These are phyloP conservation scores for Erannis defoliaria DNA, from an alignment of 2,888 invertebrate genomes.

Conservation along the genomic window DNA sequence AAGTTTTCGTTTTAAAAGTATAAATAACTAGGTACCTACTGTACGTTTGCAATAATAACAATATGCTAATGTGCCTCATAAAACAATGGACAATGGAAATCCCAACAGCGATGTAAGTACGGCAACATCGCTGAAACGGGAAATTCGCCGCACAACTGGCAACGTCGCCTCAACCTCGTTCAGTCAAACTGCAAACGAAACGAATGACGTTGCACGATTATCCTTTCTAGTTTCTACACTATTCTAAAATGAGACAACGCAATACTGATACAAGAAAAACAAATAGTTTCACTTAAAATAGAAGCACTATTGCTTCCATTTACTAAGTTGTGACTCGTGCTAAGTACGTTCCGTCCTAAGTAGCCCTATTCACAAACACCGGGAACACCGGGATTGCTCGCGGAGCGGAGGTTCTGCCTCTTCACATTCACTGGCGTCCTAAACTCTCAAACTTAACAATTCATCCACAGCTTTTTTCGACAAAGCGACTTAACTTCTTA, in stretches of 20 bases:
- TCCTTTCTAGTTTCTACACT: constrained; percentile 83
- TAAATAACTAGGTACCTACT: constrained; percentile 33
- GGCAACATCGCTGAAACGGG: constrained; percentile 80
- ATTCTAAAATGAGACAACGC: constrained; percentile 80
- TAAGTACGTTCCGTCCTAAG: constrained; percentile 71
- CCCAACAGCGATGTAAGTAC: constrained; percentile 64
- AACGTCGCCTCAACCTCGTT: constrained; percentile 80
- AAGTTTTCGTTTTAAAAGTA: constrained; percentile 22
- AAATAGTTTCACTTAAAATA: constrained; percentile 72
- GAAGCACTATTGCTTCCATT: constrained; percentile 73
- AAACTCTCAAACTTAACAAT: constrained; percentile 80
- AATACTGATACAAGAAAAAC: constrained; percentile 83
- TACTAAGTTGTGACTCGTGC: constrained; percentile 68
- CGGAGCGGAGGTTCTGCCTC: constrained; percentile 72
- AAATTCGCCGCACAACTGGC: constrained; percentile 78
- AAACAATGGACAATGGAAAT: constrained; percentile 74
- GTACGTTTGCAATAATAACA: constrained; percentile 38
- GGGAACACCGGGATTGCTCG: constrained; percentile 49
- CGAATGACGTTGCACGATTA: constrained; percentile 82
- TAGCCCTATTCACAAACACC: constrained; percentile 51
- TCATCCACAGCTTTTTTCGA: constrained; percentile 71
- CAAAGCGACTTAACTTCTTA: constrained; percentile 78
- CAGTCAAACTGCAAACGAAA: constrained; percentile 70
- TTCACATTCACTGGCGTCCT: constrained; percentile 71
- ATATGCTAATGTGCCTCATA: constrained; percentile 47